Percentiles rank a stretch among this genome's conserved stretches.
These are phyloP conservation scores for Aphodius sticticus DNA, from an alignment of 2,888 invertebrate species.

Conservation along the genomic window DNA sequence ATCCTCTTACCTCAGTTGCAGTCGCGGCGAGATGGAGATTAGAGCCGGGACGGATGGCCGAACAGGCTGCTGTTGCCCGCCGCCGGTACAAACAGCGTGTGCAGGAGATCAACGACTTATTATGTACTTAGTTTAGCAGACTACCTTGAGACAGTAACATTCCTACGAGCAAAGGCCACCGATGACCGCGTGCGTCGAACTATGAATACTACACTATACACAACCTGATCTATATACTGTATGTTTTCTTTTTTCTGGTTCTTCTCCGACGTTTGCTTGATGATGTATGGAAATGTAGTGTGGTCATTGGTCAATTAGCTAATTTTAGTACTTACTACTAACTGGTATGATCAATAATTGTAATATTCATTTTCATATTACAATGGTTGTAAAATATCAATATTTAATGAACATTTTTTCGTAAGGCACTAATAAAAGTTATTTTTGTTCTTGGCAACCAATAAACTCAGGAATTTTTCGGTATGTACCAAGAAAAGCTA, in stretches of 20 bases:
- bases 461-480: too few relatives aligned
- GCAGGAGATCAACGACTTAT: slow-evolving; percentile 48
- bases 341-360: too few relatives aligned
- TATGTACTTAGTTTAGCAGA: slow-evolving; percentile 45
- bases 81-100: background rate
- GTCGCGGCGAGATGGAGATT: background rate
- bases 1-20: background rate
- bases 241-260: background rate
- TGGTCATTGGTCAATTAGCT: too few relatives aligned
- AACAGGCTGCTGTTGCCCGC: background rate
- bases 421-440: too few relatives aligned
- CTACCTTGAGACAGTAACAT: slow-evolving; percentile 54
- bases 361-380: too few relatives aligned
- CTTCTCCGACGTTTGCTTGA: background rate
- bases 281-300: too few relatives aligned
- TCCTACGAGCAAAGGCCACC: slow-evolving; percentile 47
- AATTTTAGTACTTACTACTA: too few relatives aligned
- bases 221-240: background rate
- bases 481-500: too few relatives aligned
- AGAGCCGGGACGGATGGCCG: background rate
- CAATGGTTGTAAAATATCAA: too few relatives aligned
- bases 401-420: too few relatives aligned
- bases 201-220: slow-evolving; percentile 9
- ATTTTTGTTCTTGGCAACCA: too few relatives aligned
- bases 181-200: slow-evolving; percentile 37